Percentiles rank a stretch among this genome's conserved stretches.
phyloP scores from a whole-genome alignment of 2,888 invertebrate species.

The Dysmachus trigonus region DNA sequence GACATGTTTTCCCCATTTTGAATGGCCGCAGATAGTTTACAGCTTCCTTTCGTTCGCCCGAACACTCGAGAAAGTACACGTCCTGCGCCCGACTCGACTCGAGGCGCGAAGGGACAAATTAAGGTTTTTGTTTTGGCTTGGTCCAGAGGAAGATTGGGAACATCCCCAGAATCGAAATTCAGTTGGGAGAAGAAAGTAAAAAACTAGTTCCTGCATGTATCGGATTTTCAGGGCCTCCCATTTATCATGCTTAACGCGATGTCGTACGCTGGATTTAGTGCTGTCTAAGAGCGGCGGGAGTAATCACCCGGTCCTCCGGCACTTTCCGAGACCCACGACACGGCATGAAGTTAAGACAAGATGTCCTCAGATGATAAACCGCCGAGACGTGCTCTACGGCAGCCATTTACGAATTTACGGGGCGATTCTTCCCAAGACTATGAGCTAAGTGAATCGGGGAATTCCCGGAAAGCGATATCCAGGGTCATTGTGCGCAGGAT shows the following conservation, averaged over 20 bases:
- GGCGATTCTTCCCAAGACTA: neutral
- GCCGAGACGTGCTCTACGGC: conserved; percentile 33
- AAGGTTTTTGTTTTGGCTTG: conserved; percentile 11
- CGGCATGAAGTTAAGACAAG: conserved; percentile 28
- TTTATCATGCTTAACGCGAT: conserved; percentile 31
- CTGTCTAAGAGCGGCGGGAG: conserved; percentile 10
- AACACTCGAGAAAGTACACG: neutral
- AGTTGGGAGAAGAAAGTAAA: neutral
- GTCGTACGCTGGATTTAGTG: conserved; percentile 36
- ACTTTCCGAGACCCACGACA: neutral
- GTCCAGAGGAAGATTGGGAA: neutral
- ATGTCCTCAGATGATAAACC: conserved; percentile 36
- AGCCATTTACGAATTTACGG: conserved; percentile 39
- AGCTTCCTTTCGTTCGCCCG: conserved; percentile 7
- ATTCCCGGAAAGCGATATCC: neutral
- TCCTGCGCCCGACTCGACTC: neutral
- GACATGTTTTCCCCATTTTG: conserved; percentile 42
- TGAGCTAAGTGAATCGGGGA: conserved; percentile 5
- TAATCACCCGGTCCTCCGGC: conserved; percentile 3
- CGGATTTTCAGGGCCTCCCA: neutral
- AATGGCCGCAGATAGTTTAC: conserved; percentile 25
- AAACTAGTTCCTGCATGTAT: conserved; percentile 24
- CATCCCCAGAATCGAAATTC: neutral
- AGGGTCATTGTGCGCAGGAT: conserved; percentile 6
- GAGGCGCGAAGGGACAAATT: conserved; percentile 17